Evolutionary conservation across 2,113 vertebrate species (phyloP).

Genomic region (Urocitellus parryii): DNA sequence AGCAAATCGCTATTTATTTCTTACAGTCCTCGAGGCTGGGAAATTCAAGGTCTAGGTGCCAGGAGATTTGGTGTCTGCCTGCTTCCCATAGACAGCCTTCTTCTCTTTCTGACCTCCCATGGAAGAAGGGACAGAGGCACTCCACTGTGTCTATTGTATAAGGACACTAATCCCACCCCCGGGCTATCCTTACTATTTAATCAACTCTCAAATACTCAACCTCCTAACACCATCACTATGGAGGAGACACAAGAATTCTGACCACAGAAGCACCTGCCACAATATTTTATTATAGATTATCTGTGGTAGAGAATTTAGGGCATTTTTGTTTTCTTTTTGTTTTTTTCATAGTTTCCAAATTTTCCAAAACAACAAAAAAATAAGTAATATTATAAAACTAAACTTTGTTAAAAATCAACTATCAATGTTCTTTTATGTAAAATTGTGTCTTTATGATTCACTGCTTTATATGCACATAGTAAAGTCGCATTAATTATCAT

Average conservation of each 20-base stretch:
- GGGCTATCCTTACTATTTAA: background rate
- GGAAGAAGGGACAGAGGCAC: background rate
- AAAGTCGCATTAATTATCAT: background rate
- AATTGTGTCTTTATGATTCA: background rate
- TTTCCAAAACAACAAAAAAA: background rate
- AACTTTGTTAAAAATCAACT: conserved; percentile 28
- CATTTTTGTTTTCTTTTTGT: background rate
- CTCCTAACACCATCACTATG: background rate
- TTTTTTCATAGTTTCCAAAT: background rate
- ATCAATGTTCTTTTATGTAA: background rate
- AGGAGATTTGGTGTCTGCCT: background rate
- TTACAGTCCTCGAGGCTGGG: background rate
- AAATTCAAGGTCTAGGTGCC: background rate
- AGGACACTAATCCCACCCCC: background rate
- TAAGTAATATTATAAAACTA: background rate
- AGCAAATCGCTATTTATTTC: background rate
- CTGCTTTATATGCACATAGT: background rate
- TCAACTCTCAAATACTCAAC: background rate
- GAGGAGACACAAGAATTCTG: background rate
- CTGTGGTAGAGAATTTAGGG: background rate
- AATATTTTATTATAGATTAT: background rate
- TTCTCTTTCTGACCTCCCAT: background rate
- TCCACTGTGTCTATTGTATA: background rate
- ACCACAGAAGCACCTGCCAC: background rate
- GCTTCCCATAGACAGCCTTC: too few species aligned